Conservation (phyloP, 2,797 vertebrate species). For the Bryconaethiops microstoma region DNA sequence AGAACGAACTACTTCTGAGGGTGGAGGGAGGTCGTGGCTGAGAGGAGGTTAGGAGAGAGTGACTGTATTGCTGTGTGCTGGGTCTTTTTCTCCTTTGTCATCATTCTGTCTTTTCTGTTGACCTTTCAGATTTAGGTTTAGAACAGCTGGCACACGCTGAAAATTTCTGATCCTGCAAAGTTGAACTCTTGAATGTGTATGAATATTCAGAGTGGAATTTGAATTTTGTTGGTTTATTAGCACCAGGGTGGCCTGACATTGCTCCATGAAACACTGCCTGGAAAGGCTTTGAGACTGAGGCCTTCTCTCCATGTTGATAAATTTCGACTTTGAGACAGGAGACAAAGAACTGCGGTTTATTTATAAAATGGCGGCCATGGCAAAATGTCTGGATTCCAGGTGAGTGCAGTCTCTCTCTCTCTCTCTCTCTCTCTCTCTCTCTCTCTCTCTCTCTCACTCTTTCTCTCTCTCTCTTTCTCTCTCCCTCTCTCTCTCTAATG, state of each 20-base stretch:
- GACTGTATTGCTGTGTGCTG: constrained; percentile 25
- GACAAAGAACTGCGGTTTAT: constrained; percentile 43
- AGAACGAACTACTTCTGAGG: neutral
- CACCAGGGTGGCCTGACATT: neutral
- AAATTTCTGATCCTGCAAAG: neutral
- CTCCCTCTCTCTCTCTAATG: constrained; percentile 48
- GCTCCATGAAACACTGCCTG: neutral
- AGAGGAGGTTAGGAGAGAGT: constrained; percentile 43
- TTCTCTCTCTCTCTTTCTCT: constrained; percentile 19
- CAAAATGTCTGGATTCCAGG: constrained; percentile 71
- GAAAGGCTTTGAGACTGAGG: neutral
- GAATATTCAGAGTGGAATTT: constrained; percentile 15
- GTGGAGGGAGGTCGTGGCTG: constrained; percentile 35
- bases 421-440: too few species aligned
- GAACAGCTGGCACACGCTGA: neutral
- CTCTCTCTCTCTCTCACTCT: constrained; percentile 27
- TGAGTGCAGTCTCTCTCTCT: too few species aligned
- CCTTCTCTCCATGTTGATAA: neutral
- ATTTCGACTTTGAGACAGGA: constrained; percentile 40
- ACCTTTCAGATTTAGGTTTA: neutral
- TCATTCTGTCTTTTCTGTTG: constrained; percentile 8
- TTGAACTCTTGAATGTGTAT: neutral
- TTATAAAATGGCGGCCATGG: constrained; percentile 62
- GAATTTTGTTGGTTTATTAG: neutral
- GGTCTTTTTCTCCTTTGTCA: constrained; percentile 8